phyloP scores from a whole-genome alignment of 2,888 invertebrate genomes.

The Drosophila cognata region DNA sequence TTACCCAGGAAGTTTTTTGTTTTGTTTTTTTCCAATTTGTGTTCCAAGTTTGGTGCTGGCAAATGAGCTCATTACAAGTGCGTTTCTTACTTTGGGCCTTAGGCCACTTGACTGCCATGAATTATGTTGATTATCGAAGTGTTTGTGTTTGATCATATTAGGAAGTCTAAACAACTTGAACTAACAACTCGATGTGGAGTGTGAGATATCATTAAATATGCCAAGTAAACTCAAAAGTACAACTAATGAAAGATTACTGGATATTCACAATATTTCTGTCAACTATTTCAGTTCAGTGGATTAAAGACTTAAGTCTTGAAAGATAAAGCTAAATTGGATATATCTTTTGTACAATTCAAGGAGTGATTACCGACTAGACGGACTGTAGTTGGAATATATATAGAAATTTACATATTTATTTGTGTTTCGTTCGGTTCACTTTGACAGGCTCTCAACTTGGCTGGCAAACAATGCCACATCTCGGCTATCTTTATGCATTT shows the following conservation, averaged over 20 bases:
- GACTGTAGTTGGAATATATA: not conserved
- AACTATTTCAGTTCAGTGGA: not conserved
- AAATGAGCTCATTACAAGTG: slow-evolving; percentile 60
- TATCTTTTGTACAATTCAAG: not conserved
- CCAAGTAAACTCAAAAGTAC: not conserved
- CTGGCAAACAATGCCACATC: not conserved
- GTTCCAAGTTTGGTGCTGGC: slow-evolving; percentile 20
- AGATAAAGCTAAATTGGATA: not conserved
- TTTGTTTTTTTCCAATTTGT: slow-evolving; percentile 12
- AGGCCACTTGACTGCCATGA: slow-evolving; percentile 18
- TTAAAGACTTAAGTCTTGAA: not conserved
- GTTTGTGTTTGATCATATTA: slow-evolving; percentile 23
- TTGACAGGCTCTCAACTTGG: not conserved
- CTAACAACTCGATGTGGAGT: slow-evolving; percentile 20
- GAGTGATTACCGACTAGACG: not conserved
- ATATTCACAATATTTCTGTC: not conserved
- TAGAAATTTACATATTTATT: not conserved
- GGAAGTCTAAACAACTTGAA: slow-evolving; percentile 32
- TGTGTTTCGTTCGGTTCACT: not conserved
- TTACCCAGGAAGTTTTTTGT: slow-evolving; percentile 55
- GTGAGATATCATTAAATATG: slow-evolving; percentile 12
- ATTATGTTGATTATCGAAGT: slow-evolving; percentile 43
- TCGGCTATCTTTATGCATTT: slow-evolving; percentile 24
- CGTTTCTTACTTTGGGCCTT: slow-evolving; percentile 24
- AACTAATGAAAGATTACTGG: not conserved